phyloP scores from a whole-genome alignment of 1,140 invertebrate species.

The Drosophila quadrilineata region DNA sequence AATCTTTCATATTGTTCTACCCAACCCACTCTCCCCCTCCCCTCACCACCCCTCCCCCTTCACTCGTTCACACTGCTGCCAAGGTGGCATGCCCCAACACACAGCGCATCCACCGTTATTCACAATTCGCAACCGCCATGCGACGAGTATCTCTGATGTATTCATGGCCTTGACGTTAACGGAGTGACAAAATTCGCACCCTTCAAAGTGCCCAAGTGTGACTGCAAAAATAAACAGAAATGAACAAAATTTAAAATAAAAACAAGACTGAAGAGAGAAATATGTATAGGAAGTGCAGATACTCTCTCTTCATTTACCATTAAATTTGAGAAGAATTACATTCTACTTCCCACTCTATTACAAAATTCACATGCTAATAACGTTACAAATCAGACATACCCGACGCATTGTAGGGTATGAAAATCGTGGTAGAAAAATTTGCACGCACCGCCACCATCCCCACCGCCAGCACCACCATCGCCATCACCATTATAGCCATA shows the following conservation, averaged over 20 bases:
- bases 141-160: slow-evolving; percentile 67
- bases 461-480: too few relatives aligned
- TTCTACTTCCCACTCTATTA: too few relatives aligned
- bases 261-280: neutral
- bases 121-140: slow-evolving; percentile 5
- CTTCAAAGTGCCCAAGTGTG: slow-evolving; percentile 51
- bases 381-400: neutral
- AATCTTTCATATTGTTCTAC: too few relatives aligned
- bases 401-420: neutral
- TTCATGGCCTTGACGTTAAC: slow-evolving; percentile 77
- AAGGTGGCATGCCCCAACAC: slow-evolving; percentile 31
- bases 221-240: slow-evolving; percentile 22
- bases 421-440: slow-evolving; percentile 40
- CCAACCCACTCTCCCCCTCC: neutral
- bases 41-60: slow-evolving; percentile 1
- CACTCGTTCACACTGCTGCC: too few relatives aligned
- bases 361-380: neutral
- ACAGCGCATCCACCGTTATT: neutral
- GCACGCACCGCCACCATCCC: slow-evolving; percentile 37
- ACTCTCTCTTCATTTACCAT: neutral
- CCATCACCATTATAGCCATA: too few relatives aligned
- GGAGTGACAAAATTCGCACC: slow-evolving; percentile 77
- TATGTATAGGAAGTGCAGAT: neutral
- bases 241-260: slow-evolving; percentile 1
- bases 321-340: too few relatives aligned